A percentile compares a stretch with the other conserved stretches of the same genome.
Conservation (phyloP, 2,888 invertebrate species). For the Metellina segmentata region DNA sequence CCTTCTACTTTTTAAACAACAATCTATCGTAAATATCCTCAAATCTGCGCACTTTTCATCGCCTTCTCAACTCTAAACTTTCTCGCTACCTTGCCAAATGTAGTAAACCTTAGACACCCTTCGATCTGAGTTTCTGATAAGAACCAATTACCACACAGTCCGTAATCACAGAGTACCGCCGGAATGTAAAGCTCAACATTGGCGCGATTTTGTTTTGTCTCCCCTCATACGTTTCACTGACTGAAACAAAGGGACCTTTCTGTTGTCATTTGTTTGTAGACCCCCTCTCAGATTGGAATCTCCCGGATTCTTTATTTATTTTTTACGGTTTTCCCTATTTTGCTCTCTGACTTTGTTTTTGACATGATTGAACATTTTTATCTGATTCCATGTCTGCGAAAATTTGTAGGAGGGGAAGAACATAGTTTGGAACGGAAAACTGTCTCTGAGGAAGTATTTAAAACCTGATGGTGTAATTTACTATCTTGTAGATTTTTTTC, state of each 20-base stretch:
- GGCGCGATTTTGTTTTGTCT: constrained; percentile 30
- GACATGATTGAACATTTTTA: constrained; percentile 24
- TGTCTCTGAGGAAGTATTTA: not conserved
- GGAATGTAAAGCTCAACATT: constrained; percentile 56
- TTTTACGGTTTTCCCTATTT: not conserved
- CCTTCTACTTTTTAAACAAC: too few relatives aligned
- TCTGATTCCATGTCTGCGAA: constrained; percentile 50
- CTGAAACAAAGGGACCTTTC: constrained; percentile 49
- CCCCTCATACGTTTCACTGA: not conserved
- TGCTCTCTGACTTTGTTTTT: constrained; percentile 2
- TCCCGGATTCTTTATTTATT: constrained; percentile 10
- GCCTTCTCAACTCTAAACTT: not conserved
- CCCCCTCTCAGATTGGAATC: constrained; percentile 21
- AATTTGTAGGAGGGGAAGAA: constrained; percentile 28
- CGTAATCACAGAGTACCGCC: constrained; percentile 31
- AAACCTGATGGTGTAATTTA: not conserved
- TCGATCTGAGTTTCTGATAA: constrained; percentile 52
- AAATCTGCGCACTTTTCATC: not conserved
- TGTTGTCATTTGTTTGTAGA: constrained; percentile 56
- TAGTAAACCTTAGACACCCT: constrained; percentile 5
- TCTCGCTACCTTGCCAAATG: constrained; percentile 6
- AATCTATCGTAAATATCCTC: not conserved
- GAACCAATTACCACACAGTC: constrained; percentile 63
- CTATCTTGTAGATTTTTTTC: too few relatives aligned
- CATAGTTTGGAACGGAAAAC: not conserved